Evolutionary conservation across 2,888 invertebrate species (phyloP), one percentile per base, ranked within the genome.

Genomic region (Xanthia togata): DNA sequence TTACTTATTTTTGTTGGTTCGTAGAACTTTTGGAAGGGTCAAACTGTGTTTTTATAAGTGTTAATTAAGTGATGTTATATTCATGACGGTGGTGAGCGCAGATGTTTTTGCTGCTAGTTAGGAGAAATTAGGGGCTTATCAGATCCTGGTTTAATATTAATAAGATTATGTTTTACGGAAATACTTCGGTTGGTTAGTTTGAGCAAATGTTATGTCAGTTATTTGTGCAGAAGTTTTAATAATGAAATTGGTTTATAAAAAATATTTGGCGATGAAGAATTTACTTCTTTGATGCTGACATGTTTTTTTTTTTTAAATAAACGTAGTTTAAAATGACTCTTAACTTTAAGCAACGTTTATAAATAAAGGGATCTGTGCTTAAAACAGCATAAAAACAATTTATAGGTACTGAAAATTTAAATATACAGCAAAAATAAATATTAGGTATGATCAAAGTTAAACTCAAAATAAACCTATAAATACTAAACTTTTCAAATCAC

Each of bases 51-150:
- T 93, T 94, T 95, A 93, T 94, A 93, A 93, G 93, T 94, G 94
- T 95, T 96, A 95, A 96, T 96, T 96, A 95, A 94, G 93, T 91
- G 87, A 90, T 91, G 88, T 89, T 90, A 89, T 93, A 91, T 93
- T 92, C 92, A 93, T 91, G 83, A 83, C 87, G 89, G 89, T 87
- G 76, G 87, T 83, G 87, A 78, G 68, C 87, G 86, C 89, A 90
- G 89, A 89, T 91, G 91, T 89, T 89, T 86, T 81, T 70, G 78
- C 41, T 57, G 20, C 60, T 82, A 79, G 67, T 82, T 73, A 73
- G 63, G 59, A 64, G 76, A 78, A 81, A 85, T 85, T 76, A 83
- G 78, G 69, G 44, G 70, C 55, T 87, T 86, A 87, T 81, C 69
- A 82, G 72, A 80, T 57, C 35, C 23, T 67, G 35, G 35, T 84